These are phyloP conservation scores for Quadroppia sp. DNA, from an alignment of 2,888 invertebrate species.

Conservation along the genomic window DNA sequence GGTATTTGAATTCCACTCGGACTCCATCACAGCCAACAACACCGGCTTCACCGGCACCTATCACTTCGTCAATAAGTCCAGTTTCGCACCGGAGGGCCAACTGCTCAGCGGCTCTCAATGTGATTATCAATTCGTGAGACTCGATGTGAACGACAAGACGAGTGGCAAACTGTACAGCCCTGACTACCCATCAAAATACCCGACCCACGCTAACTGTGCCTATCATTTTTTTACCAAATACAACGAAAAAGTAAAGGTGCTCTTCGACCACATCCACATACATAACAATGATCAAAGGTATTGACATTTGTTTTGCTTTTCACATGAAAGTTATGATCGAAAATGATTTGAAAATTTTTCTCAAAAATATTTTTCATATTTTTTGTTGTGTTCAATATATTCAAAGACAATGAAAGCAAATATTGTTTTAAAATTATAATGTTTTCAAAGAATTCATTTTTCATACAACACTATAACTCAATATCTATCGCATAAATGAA, in stretches of 20 bases:
- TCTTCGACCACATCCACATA: conserved; percentile 73
- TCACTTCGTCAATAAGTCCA: conserved; percentile 59
- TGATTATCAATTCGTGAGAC: conserved; percentile 65
- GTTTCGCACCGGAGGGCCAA: conserved; percentile 77
- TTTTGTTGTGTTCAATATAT: too few relatives aligned
- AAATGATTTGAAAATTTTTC: too few relatives aligned
- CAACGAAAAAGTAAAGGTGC: conserved; percentile 68
- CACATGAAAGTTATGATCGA: too few relatives aligned
- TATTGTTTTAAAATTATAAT: too few relatives aligned
- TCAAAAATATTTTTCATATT: too few relatives aligned
- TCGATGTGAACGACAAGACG: not conserved
- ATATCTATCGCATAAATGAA: too few relatives aligned
- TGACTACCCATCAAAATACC: conserved; percentile 91
- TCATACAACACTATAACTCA: too few relatives aligned
- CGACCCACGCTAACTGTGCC: conserved; percentile 81
- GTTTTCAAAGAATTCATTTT: too few relatives aligned
- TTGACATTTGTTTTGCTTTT: too few relatives aligned
- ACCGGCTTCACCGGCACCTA: conserved; percentile 68
- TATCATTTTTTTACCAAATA: conserved; percentile 75
- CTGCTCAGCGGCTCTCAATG: conserved; percentile 72
- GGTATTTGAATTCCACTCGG: conserved; percentile 68
- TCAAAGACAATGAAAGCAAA: too few relatives aligned
- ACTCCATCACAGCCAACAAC: conserved; percentile 55
- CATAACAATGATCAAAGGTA: conserved; percentile 74
- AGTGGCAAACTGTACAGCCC: conserved; percentile 79